Evolutionary conservation across 2,797 vertebrate species (phyloP), one percentile per base, ranked within the genome.

Genomic region (Rhinophrynus dorsalis): DNA sequence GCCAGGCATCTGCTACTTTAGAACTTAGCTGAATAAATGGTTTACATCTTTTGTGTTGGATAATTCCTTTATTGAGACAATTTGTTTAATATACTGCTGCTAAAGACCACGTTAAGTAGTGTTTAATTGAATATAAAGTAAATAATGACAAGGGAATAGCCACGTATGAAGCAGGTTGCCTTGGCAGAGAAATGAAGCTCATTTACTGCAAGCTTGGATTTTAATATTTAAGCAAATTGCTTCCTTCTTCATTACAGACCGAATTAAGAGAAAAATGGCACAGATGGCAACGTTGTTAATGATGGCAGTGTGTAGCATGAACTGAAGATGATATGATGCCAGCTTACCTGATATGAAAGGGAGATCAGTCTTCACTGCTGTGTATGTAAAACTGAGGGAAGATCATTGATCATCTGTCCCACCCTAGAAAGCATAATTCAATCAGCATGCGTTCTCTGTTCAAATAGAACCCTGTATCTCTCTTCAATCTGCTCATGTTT

Each of bases 241-340:
- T 52, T 73, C 70, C 55, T 59, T 73, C 59, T 65, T 66, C 55
- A 73, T 66, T 73, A 40, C 45, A 45, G 30, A 54, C 45, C 44
- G 62, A 66, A 67, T 73, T 44, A 60, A 67, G 55, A 54, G 35
- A 67, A 65, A 33, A 72, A 72, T 72, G 44, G 37, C 61, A 52
- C 69, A 72, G 69, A 72, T 72, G 68, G 69, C 52, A 42, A 50
- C 52, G 51, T 17, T 29, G 24, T 20, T 40, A 33, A 67, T 60
- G 55, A 54, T 73, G 70, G 55, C 70, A 73, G 23, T 60, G 47
- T n/a, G 47, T 27, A 33, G 37, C 45, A 18, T 11, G 54, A n/a
- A 56, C n/a, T 2, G 21, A 44, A 37, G 42, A 15, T 5, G 9
- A 18, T 54, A 27, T 30, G 51, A n/a, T 44, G 24, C 45, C 13